Base-by-base conservation (phyloP, 2,113 vertebrate species). In the Phalacrocorax aristotelis region DNA sequence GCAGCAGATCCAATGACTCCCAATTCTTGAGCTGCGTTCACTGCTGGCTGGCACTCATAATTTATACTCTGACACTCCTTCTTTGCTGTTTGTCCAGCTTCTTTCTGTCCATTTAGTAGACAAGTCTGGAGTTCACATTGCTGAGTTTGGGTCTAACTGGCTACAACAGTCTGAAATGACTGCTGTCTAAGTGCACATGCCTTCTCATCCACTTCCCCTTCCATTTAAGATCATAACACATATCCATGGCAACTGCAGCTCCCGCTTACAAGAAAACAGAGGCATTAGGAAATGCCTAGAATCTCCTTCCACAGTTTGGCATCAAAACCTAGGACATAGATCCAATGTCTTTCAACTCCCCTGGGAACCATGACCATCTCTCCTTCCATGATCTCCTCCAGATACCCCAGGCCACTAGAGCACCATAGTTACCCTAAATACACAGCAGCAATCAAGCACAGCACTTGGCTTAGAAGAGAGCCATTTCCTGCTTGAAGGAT, bases 161-260 rank as follows among this genome's bases (percentile, higher is more conserved):
- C 44, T 55, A 27, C 26, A 71, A 20, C 13, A 57, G 15, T 17
- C 70, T 49, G 75, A 48, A 61, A 26, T 15, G 13, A 65, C 40
- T 36, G 10, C 40, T 92, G 42, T 27, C 48, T 57, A 57, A 83
- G 20, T 3, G 42, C 76, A 83, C 1, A 0, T 19, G 42, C 51
- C 62, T 90, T 82, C 49, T 65, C 61, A 85, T 79, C 30, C 74
- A 61, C 51, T 78, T 91, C 57, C 74, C 22, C 48, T 82, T 84
- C 61, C 74, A 22, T 82, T 78, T 46, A 38, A 74, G 72, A 84
- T 66, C 62, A 54, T 75, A 58, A 86, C 51, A 66, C 32, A 83
- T 70, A 94, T 48, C 82, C 64, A 72, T 83, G 79, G 75, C 76
- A 95, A 96, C 88, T 87, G 75, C 51, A 86, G 38, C 51, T 89